Percentiles rank a stretch among this genome's conserved stretches.
Evolutionary conservation across 2,797 vertebrate species (phyloP).

Genomic region (Helostoma temminkii): DNA sequence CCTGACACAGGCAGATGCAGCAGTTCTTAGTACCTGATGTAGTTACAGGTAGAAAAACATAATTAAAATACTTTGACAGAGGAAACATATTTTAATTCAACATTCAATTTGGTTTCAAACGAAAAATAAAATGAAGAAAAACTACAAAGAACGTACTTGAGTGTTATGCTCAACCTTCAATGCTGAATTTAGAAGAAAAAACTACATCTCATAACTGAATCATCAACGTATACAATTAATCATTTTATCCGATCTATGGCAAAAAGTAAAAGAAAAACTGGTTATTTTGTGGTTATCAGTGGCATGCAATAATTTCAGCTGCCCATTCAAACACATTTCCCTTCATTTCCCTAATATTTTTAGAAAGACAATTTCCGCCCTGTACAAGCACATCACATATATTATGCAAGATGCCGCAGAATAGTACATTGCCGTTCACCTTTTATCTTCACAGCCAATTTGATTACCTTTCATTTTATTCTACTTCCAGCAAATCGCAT

Average conservation of each 20-base stretch:
- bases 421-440: conserved; percentile 58
- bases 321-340: conserved; percentile 62
- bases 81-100: no score
- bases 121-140: background rate
- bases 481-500: conserved; percentile 42
- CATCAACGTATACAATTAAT: background rate
- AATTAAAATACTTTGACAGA: no score
- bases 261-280: conserved; percentile 9
- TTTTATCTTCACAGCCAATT: conserved; percentile 51
- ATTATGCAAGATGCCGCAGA: conserved; percentile 65
- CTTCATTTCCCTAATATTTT: conserved; percentile 66
- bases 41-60: no score
- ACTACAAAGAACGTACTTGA: background rate
- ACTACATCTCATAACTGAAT: background rate
- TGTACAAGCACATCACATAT: conserved; percentile 56
- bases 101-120: no score
- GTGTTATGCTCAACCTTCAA: background rate
- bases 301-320: conserved; percentile 28
- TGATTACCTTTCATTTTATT: conserved; percentile 44
- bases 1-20: no score
- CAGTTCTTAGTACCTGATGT: no score
- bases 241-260: conserved; percentile 1
- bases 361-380: conserved; percentile 75
- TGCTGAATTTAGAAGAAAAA: background rate
- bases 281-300: conserved; percentile 2